Evolutionary conservation across 35 echinoderm and acorn worm species (phyloP), one percentile per base, ranked within the genome.

Genomic region (Amphiura filiformis): DNA sequence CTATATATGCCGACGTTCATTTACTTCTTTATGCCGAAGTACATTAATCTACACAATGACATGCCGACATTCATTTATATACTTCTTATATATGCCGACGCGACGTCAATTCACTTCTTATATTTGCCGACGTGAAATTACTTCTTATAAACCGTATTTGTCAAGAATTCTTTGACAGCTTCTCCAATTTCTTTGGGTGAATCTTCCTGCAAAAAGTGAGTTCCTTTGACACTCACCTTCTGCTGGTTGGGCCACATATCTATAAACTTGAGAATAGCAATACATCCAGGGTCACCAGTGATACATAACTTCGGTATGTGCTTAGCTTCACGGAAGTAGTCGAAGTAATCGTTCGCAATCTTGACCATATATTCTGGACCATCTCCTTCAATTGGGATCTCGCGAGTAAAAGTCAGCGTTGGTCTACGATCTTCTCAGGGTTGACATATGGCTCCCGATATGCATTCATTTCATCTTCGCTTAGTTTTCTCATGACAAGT

Each of bases 171-270:
- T 22, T 87, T 44, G 23, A 96, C 65, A 44, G 89, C 88, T 76
- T 86, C 57, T 20, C 95, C 91, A 49, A 93, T 93, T 41, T 97
- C 85, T 32, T 85, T 80, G 34, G 95, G 91, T 32, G 95, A 84
- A 88, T 97, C 94, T 76, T 97, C 94, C 56, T 90, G 94, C 26
- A 97, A 44, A 65, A 90, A 97, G 57, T 93, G 94, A 13, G 77
- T 28, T 1, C 94, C 94, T 79, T 87, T 91, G 0, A 87, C 87
- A 22, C 42, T 35, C 1, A 93, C 84, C 17, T 38, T 39, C 64
- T 84, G 77, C 12, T 93, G 87, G 56, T 97, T n/a, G n/a, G 93
- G 9, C 81, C 84, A 87, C 87, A 93, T 34, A 86, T 30, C n/a
- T n/a, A n/a, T 70, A 15, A 70, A 3, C 28, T 70, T 70, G 61